These are phyloP conservation scores for Tetrao urogallus DNA, from an alignment of 2,113 vertebrate genomes.

Conservation along the genomic window DNA sequence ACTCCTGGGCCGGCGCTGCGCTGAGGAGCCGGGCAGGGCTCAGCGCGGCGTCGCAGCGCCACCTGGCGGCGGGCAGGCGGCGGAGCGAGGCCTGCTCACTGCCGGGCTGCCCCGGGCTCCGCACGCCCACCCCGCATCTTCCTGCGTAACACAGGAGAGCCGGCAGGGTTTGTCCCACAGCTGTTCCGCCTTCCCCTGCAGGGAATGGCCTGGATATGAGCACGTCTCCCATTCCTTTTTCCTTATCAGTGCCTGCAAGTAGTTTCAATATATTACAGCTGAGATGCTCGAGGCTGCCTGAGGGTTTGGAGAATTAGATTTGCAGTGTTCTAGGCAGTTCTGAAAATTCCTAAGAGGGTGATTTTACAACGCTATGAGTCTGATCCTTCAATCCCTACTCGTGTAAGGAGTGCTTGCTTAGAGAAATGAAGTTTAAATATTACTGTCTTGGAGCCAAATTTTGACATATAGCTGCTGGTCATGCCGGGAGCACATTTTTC, in stretches of 20 bases:
- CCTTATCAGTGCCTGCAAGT: slow-evolving; percentile 11
- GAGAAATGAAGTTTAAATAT: slow-evolving; percentile 54
- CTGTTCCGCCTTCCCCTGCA: accelerated
- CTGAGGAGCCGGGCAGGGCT: slow-evolving; percentile 67
- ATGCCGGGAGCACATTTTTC: slow-evolving; percentile 19
- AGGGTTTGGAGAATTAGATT: slow-evolving; percentile 62
- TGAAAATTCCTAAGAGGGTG: slow-evolving; percentile 64
- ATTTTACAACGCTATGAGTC: slow-evolving; percentile 60
- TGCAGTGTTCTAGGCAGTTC: slow-evolving; percentile 61
- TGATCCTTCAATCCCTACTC: slow-evolving; percentile 63
- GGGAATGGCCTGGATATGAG: not conserved
- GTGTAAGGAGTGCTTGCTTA: slow-evolving; percentile 53
- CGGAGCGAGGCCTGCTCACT: too few species aligned
- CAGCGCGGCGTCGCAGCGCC: too few species aligned
- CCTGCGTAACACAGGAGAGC: accelerated
- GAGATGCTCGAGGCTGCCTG: slow-evolving; percentile 61
- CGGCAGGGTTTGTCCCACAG: accelerated
- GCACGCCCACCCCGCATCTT: too few species aligned
- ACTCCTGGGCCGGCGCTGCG: not conserved
- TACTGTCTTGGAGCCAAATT: slow-evolving; percentile 61
- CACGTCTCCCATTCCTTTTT: not conserved
- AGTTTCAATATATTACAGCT: slow-evolving; percentile 37
- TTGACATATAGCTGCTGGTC: slow-evolving; percentile 69
- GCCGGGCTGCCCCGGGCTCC: not conserved
- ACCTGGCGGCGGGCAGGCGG: too few species aligned